Evolutionary conservation across 1,140 invertebrate species (phyloP).

Genomic region (Sarcophaga bullata): DNA sequence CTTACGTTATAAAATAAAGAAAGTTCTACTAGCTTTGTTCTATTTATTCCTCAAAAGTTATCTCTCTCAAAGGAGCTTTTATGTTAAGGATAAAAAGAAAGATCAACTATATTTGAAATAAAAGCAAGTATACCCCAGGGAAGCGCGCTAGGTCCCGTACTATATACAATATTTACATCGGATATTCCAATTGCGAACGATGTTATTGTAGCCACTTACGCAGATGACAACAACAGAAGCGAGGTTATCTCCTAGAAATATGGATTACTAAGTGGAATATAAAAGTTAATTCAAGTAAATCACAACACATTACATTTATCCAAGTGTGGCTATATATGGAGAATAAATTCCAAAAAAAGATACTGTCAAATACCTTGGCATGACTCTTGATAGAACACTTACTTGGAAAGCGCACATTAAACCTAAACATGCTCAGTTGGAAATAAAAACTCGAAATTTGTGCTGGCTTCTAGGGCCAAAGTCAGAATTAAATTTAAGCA

Average conservation of each 20-base stretch:
- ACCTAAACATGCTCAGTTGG: not conserved
- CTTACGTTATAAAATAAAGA: no score
- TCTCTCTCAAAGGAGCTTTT: no score
- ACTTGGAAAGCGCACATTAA: not conserved
- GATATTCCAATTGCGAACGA: no score
- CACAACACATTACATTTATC: not conserved
- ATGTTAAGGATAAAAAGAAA: no score
- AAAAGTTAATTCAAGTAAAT: no score
- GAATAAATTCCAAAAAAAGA: not conserved
- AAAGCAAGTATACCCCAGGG: no score
- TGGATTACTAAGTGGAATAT: constrained; percentile 26
- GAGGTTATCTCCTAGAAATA: no score
- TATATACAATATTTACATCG: no score
- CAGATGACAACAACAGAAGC: constrained; percentile 28
- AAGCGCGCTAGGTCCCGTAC: no score
- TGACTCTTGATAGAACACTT: not conserved
- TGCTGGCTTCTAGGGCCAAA: not conserved
- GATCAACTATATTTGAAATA: constrained; percentile 6
- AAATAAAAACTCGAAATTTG: not conserved
- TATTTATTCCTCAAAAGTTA: not conserved
- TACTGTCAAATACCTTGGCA: not conserved
- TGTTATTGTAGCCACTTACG: no score
- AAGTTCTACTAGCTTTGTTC: constrained; percentile 16
- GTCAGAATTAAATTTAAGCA: not conserved
- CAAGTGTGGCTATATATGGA: not conserved